Base-by-base conservation (phyloP, 1,140 invertebrate genomes). In the Drosophila murphyi region DNA sequence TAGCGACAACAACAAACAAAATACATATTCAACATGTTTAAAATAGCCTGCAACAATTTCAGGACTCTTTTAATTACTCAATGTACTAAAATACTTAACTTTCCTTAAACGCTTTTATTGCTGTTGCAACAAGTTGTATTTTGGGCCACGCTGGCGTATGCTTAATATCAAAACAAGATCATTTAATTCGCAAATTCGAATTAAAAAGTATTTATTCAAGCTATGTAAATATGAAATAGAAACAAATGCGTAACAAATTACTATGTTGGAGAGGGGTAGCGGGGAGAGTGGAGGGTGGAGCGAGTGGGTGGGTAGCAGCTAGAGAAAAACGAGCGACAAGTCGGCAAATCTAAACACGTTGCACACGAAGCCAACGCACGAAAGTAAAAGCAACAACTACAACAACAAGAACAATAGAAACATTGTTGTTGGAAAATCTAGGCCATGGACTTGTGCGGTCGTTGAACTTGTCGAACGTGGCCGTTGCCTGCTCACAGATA, bases 371-470 rank as follows among this genome's bases (percentile, higher is more conserved):
- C 64, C 31, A 72, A 56, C 10, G 60, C 61, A 77, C 80, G 85
- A 89, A 89, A 89, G 85, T 89, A 83, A 90, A 90, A 89, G 86
- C 81, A 79, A 78, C 60, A 70, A 59, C 34, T 29, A 67, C 54
- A 8, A 39, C 2, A 45, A 31, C 47, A 20, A 70, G 61, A 20
- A 51, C 60, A 35, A 72, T 65, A 60, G 50, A 59, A 51, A 56
- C 71, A 71, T 62, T 67, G 59, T 70, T 83, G 68, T 68, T 81
- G 87, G 80, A 80, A 90, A 90, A 90, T 90, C 79, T 90, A 90
- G 87, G 87, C 87, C 87, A 90, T 85, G 87, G 87, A 90, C 81
- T 86, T 73, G 75, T 73, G 79, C 87, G 87, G 87, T 87, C 87
- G 76, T 90, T 90, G 87, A 90, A 89, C 86, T 90, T 90, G 85